These are phyloP conservation scores for Lerista edwardsae DNA, from an alignment of 2,797 vertebrate species.

Conservation along the genomic window DNA sequence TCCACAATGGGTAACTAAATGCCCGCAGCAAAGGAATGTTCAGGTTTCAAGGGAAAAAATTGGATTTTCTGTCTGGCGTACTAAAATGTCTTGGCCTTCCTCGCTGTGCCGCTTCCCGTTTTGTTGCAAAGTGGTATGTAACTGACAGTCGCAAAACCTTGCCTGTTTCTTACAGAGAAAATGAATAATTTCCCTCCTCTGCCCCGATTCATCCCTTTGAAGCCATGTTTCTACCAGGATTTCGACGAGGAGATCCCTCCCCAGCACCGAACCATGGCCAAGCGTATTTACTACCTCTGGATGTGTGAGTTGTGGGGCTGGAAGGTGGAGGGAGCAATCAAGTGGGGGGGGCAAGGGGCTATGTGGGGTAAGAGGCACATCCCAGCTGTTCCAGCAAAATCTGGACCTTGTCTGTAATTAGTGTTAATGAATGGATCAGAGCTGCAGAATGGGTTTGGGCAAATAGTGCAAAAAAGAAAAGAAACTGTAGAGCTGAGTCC, in stretches of 20 bases:
- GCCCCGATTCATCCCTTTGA: slow-evolving; percentile 92
- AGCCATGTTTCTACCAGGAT: slow-evolving; percentile 98
- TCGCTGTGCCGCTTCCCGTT: no score
- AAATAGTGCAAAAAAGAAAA: no score
- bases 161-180: slow-evolving; percentile 74
- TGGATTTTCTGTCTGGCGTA: no score
- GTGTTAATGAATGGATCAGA: neutral
- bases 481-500: neutral
- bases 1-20: no score
- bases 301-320: slow-evolving; percentile 85
- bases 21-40: no score
- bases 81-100: no score
- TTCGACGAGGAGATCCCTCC: slow-evolving; percentile 95
- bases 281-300: slow-evolving; percentile 97
- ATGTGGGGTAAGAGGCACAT: neutral
- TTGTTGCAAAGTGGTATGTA: no score
- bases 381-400: neutral
- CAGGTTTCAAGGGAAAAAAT: no score
- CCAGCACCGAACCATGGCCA: slow-evolving; percentile 92
- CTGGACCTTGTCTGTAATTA: neutral
- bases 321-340: neutral
- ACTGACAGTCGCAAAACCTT: neutral
- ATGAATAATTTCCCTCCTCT: slow-evolving; percentile 96
- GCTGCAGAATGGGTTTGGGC: neutral
- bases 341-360: fast-evolving